Evolutionary conservation across 2,888 invertebrate species (phyloP).

Genomic region (Cotesia congregata): DNA sequence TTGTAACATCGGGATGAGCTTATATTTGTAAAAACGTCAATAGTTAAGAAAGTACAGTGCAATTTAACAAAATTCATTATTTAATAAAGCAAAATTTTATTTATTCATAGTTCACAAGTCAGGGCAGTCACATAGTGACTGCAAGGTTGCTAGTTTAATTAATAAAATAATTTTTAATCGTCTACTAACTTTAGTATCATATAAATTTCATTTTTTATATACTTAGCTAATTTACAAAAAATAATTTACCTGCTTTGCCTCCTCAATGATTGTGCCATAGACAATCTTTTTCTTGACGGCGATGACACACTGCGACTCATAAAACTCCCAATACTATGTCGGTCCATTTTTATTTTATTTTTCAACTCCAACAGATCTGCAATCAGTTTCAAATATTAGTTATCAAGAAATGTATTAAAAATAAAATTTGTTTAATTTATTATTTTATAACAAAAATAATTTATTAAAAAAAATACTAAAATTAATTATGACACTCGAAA

Average conservation of each 20-base stretch:
- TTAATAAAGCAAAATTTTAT: too few species aligned
- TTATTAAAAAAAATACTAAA: too few species aligned
- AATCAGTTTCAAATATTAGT: not conserved
- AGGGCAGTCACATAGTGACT: too few species aligned
- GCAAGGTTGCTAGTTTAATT: too few species aligned
- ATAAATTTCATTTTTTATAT: slow-evolving; percentile 9
- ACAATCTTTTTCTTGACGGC: slow-evolving; percentile 61
- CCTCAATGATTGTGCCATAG: slow-evolving; percentile 64
- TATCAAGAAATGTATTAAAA: not conserved
- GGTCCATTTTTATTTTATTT: slow-evolving; percentile 47
- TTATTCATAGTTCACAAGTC: too few species aligned
- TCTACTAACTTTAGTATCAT: not conserved
- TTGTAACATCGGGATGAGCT: too few species aligned
- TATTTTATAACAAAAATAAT: too few species aligned
- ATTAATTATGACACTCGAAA: too few species aligned
- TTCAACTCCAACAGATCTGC: not conserved
- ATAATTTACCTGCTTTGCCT: slow-evolving; percentile 56
- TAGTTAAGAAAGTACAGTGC: too few species aligned
- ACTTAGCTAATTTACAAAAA: slow-evolving; percentile 36
- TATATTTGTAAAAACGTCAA: too few species aligned
- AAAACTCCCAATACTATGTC: slow-evolving; percentile 52
- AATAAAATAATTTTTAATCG: slow-evolving; percentile 3
- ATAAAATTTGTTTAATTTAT: not conserved
- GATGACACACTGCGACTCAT: slow-evolving; percentile 59
- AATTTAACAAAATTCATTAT: too few species aligned